Evolutionary conservation across 2,113 vertebrate genomes (phyloP).

Genomic region (Polypterus bichir): DNA sequence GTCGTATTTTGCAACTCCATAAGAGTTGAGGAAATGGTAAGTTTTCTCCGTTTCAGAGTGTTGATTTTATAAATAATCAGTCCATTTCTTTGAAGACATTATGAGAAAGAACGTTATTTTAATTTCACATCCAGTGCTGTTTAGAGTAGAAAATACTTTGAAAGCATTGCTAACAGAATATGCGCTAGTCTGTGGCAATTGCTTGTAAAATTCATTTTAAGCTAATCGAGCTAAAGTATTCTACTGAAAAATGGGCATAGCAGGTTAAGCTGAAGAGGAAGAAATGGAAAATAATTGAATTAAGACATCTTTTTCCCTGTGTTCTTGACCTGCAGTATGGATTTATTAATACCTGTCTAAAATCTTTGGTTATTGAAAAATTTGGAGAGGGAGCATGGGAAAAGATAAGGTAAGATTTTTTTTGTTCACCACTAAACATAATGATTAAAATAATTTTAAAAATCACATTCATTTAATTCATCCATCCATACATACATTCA

Average conservation of each 20-base stretch:
- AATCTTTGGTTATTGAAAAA: conserved; percentile 51
- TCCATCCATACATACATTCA: neutral
- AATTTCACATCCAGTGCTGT: too few species aligned
- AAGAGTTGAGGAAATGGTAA: too few species aligned
- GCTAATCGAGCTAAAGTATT: neutral
- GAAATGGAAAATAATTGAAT: neutral
- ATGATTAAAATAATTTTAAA: too few species aligned
- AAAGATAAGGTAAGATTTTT: conserved; percentile 48
- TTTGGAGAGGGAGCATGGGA: conserved; percentile 59
- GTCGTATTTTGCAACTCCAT: too few species aligned
- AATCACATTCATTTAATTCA: too few species aligned
- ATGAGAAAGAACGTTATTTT: too few species aligned
- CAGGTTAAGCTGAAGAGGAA: neutral
- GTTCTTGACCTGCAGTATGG: conserved; percentile 44
- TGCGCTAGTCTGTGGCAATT: neutral
- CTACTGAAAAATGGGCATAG: neutral
- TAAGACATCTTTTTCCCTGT: neutral
- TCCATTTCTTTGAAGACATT: too few species aligned
- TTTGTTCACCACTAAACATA: too few species aligned
- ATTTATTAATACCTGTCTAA: conserved; percentile 56
- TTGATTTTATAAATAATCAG: too few species aligned
- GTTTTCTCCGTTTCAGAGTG: too few species aligned
- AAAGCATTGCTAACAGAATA: neutral
- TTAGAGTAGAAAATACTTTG: neutral
- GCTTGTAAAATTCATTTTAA: neutral